Percentiles rank a stretch among this genome's conserved stretches.
phyloP scores from a whole-genome alignment of 1,140 invertebrate genomes.

The Brachionus asplanchnoidis region DNA sequence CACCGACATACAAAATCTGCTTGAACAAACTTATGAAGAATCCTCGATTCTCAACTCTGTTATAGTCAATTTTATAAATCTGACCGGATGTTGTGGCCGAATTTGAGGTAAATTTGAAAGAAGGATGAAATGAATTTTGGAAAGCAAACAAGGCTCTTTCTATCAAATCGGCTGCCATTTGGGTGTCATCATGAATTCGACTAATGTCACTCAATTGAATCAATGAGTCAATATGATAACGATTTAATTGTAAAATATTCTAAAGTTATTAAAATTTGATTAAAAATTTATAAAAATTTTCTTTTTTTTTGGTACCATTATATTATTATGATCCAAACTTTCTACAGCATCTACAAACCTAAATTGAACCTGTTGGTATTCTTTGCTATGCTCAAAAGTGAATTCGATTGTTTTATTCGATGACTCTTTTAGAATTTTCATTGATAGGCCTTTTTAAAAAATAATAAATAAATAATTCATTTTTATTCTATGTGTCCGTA shows the following conservation, averaged over 20 bases:
- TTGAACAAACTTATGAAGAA: constrained; percentile 79
- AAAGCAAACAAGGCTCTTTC: constrained; percentile 71
- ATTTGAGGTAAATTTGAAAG: constrained; percentile 66
- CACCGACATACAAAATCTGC: constrained; percentile 73
- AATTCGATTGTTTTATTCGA: constrained; percentile 63
- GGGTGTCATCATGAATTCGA: constrained; percentile 71
- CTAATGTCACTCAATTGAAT: constrained; percentile 78
- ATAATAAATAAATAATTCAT: background rate
- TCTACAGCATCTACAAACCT: constrained; percentile 73
- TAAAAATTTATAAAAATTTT: background rate
- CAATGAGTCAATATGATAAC: constrained; percentile 77
- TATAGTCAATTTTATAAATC: constrained; percentile 65
- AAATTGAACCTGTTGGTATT: constrained; percentile 71
- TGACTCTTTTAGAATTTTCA: constrained; percentile 64
- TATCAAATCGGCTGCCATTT: constrained; percentile 71
- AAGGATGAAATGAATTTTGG: constrained; percentile 73
- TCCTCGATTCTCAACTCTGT: constrained; percentile 72
- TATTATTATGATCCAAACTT: constrained; percentile 72
- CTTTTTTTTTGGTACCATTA: constrained; percentile 61
- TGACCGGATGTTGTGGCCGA: background rate
- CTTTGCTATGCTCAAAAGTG: constrained; percentile 70
- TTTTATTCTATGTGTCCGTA: background rate
- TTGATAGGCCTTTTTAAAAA: constrained; percentile 62
- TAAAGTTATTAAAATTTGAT: constrained; percentile 47
- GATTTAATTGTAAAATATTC: constrained; percentile 69